A percentile compares a stretch with the other conserved stretches of the same genome.
Evolutionary conservation across 1,140 invertebrate genomes (phyloP).

Genomic region (Macrocentrus cingulum): DNA sequence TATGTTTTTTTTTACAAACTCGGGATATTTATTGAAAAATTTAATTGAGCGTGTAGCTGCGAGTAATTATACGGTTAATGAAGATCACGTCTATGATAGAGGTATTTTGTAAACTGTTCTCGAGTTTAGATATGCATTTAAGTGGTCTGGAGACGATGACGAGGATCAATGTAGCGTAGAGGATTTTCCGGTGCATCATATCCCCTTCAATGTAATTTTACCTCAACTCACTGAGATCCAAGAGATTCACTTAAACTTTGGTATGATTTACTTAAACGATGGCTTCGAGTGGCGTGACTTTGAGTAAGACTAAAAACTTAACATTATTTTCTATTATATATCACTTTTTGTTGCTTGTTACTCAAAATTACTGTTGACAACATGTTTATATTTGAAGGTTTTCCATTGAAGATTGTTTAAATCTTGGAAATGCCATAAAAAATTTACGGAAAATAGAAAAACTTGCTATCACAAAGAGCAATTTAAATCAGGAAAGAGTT

Average conservation of each 20-base stretch:
- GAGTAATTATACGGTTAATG: too few relatives aligned
- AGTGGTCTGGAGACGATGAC: conserved; percentile 23
- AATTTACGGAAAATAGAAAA: conserved; percentile 36
- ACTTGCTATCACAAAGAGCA: conserved; percentile 45
- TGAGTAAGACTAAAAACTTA: conserved; percentile 37
- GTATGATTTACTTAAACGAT: conserved; percentile 46
- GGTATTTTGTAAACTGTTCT: too few relatives aligned
- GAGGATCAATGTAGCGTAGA: conserved; percentile 27
- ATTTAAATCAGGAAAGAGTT: conserved; percentile 41
- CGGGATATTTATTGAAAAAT: too few relatives aligned
- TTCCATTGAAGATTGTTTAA: conserved; percentile 46
- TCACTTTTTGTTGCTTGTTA: neutral
- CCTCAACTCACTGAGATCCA: conserved; percentile 35
- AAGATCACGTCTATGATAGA: too few relatives aligned
- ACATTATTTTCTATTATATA: neutral
- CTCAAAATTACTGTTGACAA: neutral
- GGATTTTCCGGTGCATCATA: conserved; percentile 38
- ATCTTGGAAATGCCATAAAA: conserved; percentile 42
- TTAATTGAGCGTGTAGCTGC: too few relatives aligned
- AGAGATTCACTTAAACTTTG: conserved; percentile 47
- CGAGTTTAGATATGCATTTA: conserved; percentile 31
- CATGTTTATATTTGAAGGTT: conserved; percentile 35
- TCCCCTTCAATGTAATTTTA: conserved; percentile 44
- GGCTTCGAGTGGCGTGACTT: conserved; percentile 51
- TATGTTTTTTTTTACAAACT: too few relatives aligned